Evolutionary conservation across 2,113 vertebrate genomes (phyloP), one percentile per base, ranked within the genome.

Genomic region (Bubo scandiacus): DNA sequence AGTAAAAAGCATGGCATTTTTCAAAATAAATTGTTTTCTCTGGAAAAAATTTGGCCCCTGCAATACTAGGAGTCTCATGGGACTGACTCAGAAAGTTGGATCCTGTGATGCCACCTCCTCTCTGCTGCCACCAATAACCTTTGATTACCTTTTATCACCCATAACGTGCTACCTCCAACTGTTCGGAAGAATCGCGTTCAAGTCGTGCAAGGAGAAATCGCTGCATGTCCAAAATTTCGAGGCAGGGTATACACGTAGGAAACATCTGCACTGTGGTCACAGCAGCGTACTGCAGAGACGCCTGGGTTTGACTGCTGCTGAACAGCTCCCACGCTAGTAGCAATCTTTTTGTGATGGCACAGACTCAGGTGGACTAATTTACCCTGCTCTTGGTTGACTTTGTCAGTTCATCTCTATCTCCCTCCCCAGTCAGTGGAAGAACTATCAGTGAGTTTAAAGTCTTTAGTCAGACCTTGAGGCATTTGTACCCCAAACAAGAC

Each of bases 271-370:
- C 16, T 16, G 43, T 17, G 43, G 43, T 52, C 51, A 20, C 30
- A 32, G 29, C 21, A 32, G 12, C 0, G 1, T 40, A 2, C 45
- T 54, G 79, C 52, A 11, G 38, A 26, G 65, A 10, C 0, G 2
- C 12, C 16, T 0, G 2, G 45, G 34, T 27, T 29, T 1, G 1
- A 9, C 38, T 32, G 72, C 38, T 18, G 2, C 51, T 9, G 6
- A 15, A 12, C 23, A 58, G 23, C 43, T 71, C 49, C 4, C 38
- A 20, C 0, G 1, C 17, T 4, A 15, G 66, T 0, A 61, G 15
- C 40, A 20, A 2, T 61, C 54, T 32, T 0, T 0, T 45, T 61
- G 40, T 43, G 40, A 29, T 27, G 20, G n/a, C 59, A 16, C 45
- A 27, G 29, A 2, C 40, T 4, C 9, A 15, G 38, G 30, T 23